These are phyloP conservation scores for Takifugu rubripes DNA, from an alignment of 2,797 vertebrate species.

Conservation along the genomic window DNA sequence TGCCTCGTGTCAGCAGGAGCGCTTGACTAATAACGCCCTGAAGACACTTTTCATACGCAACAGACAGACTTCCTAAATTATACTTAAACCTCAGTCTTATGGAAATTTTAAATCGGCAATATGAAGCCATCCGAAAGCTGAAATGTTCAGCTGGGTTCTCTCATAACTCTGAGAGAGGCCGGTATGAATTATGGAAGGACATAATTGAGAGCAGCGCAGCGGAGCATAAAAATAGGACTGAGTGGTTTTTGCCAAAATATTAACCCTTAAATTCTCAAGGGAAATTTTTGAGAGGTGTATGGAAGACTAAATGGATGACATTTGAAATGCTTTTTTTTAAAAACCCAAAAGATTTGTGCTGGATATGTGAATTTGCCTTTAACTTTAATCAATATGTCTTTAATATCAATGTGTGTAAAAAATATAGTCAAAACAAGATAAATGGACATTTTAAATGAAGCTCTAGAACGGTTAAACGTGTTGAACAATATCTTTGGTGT, in stretches of 20 bases:
- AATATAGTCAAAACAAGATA: too few species aligned
- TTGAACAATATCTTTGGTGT: too few species aligned
- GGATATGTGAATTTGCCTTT: too few species aligned
- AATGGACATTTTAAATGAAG: too few species aligned
- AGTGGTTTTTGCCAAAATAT: conserved; percentile 5
- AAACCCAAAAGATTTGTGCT: too few species aligned
- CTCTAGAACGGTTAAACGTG: too few species aligned
- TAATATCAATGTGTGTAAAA: too few species aligned
- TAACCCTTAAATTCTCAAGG: too few species aligned
- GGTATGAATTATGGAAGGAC: conserved; percentile 58
- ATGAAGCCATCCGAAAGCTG: not conserved
- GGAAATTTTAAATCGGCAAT: not conserved
- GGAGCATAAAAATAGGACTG: not conserved
- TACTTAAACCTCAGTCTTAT: not conserved
- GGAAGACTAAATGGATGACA: too few species aligned
- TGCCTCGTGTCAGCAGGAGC: conserved; percentile 15
- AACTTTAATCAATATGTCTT: too few species aligned
- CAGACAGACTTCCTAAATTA: not conserved
- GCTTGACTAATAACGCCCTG: not conserved
- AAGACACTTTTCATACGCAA: not conserved
- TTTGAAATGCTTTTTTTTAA: too few species aligned
- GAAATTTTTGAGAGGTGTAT: too few species aligned
- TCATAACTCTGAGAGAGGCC: conserved; percentile 1
- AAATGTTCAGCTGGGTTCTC: not conserved
- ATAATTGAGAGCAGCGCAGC: conserved; percentile 41